Evolutionary conservation across 2,797 vertebrate species (phyloP).

Genomic region (Decapterus maruadsi): DNA sequence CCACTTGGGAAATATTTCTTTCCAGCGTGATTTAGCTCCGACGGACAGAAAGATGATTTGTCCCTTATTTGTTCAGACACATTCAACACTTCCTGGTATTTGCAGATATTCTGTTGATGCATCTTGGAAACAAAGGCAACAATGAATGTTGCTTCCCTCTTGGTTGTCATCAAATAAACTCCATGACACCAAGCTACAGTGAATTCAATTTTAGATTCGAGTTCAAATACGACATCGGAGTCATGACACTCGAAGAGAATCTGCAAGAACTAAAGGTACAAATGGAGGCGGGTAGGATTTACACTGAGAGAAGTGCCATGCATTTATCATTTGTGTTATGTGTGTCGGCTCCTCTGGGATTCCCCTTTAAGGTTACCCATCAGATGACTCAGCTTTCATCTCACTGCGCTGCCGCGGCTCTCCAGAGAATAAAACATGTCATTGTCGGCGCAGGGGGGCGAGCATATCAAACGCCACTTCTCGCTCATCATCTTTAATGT

Average conservation of each 20-base stretch:
- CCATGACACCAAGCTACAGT: neutral
- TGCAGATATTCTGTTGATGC: neutral
- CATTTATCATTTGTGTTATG: constrained; percentile 3
- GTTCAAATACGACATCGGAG: neutral
- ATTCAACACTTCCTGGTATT: neutral
- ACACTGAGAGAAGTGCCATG: neutral
- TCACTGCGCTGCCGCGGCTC: neutral
- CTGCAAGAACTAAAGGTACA: neutral
- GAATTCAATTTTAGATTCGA: neutral
- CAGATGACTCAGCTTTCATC: constrained; percentile 20
- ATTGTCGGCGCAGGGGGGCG: neutral
- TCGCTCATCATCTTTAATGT: constrained; percentile 7
- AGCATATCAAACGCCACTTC: neutral
- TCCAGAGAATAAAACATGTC: constrained; percentile 11
- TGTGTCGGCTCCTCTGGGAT: neutral
- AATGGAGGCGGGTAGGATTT: neutral
- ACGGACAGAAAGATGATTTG: neutral
- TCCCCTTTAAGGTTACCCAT: neutral
- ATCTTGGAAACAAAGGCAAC: neutral
- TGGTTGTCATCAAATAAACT: neutral
- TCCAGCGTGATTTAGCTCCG: neutral
- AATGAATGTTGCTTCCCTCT: neutral
- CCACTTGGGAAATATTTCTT: constrained; percentile 11
- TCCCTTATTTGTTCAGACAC: neutral
- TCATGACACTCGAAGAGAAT: neutral